Evolutionary conservation across 2,113 vertebrate species (phyloP), one percentile per base, ranked within the genome.

Genomic region (Brachyistius frenatus): DNA sequence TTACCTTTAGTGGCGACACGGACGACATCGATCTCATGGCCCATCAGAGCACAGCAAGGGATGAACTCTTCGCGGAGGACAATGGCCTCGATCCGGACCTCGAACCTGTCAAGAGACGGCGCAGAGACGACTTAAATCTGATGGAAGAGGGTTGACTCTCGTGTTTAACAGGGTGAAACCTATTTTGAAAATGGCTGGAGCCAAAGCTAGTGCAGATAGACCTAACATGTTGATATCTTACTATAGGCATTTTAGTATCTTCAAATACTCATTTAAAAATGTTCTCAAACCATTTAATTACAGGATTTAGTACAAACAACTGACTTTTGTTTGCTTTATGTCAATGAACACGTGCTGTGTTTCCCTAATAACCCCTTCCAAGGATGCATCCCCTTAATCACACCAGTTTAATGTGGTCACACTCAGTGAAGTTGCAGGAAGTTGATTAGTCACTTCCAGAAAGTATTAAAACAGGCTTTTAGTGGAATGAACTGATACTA

Each of bases 61-160:
- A 91, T 84, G 88, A 99, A 99, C 85, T 99, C 96, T 84, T 96
- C 97, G 47, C 94, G 95, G 77, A 99, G 94, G 82, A 98, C 96
- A 94, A 99, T 99, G 86, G 96, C 96, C 96, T 99, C 97, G 33
- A 99, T 96, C 76, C 97, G 95, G 76, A 99, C 94, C 16, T 95
- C 95, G 55, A 97, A 99, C 88, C 98, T 99, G 80, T 23, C 6
- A 88, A 23, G 87, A 73, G 91, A 85, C 50, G 16, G 71, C 79
- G 60, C 55, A 81, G 15, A 52, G 32, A 32, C 4, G 1, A 23
- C 30, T 35, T 10, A 31, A 30, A 66, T 11, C 52, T 36, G 23
- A 52, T 16, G 5, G 47, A 63, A 53, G 46, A 35, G 5, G 30
- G 23, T 35, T 2, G 10, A 64, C 10, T 53, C 23, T 37, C 37